These are phyloP conservation scores for Drosophila pruinosa DNA, from an alignment of 1,140 invertebrate genomes.

Conservation along the genomic window DNA sequence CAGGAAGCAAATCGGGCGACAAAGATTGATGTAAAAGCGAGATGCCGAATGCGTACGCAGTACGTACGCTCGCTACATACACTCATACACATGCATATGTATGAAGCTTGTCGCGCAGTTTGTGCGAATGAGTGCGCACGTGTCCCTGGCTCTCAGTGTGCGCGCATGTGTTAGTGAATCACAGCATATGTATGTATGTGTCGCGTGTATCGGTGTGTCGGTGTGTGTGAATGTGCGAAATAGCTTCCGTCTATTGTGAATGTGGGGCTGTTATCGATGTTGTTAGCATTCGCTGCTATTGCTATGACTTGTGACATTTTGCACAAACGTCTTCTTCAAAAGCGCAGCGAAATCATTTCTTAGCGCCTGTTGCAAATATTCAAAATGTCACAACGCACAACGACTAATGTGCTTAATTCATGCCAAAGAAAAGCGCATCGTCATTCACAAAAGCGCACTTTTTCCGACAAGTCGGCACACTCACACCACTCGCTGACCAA, in stretches of 20 bases:
- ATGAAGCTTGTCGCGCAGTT: conserved; percentile 42
- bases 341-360: conserved; percentile 12
- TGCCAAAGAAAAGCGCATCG: conserved; percentile 49
- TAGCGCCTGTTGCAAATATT: conserved; percentile 44
- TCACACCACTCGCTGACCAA: background rate
- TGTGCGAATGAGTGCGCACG: conserved; percentile 69
- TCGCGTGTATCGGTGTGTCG: too few relatives aligned
- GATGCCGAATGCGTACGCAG: conserved; percentile 35
- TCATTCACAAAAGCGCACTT: conserved; percentile 5
- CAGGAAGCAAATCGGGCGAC: conserved; percentile 73
- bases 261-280: conserved; percentile 63
- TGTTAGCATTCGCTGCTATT: conserved; percentile 28
- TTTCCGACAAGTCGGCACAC: conserved; percentile 9
- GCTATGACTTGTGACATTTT: conserved; percentile 72
- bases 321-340: conserved; percentile 12
- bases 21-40: conserved; percentile 78
- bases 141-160: conserved; percentile 46
- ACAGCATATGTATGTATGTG: conserved; percentile 24
- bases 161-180: conserved; percentile 16
- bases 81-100: background rate
- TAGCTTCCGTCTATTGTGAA: conserved; percentile 80
- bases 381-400: conserved; percentile 20
- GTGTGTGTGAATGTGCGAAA: conserved; percentile 45
- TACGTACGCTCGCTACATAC: background rate
- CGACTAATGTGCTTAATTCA: conserved; percentile 48